Base-by-base conservation (phyloP, 2,797 vertebrate genomes). In the Lagocephalus sceleratus region DNA sequence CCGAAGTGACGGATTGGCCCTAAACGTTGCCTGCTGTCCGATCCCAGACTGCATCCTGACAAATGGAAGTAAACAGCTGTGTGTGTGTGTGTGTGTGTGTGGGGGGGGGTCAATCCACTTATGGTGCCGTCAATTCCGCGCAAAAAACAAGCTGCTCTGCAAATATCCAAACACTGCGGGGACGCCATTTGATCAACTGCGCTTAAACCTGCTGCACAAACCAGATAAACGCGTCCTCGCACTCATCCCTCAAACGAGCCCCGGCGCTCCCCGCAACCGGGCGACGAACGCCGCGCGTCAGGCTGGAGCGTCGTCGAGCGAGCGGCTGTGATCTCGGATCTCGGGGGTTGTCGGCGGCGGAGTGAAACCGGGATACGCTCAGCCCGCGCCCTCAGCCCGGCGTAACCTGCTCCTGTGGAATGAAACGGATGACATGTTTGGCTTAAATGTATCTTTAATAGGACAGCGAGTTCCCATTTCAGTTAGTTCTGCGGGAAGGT, bases 361-460 rank as follows among this genome's bases (percentile, higher is more conserved):
- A 72, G 58, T 66, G 43, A 43, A 21, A 51, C 50, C 49, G 35
- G 50, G 64, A 45, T 38, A 68, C 43, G 9, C 1, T 10, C 47
- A 50, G 66, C 64, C 55, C 45, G 51, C 44, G 19, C 66, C 73
- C 52, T 23, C 59, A 65, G n/a, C 58, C 46, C 40, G 60, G 67
- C 61, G 61, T 54, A 61, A 56, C 64, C 51, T 52, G 70, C 71
- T 66, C 48, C 48, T n/a, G 53, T 76, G 58, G 64, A 84, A 68
- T 71, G 68, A 81, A 84, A 81, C 42, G 62, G 75, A 83, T 84
- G 81, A 79, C 76, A 83, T 78, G 78, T 87, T 84, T 76, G 76
- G 53, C 66, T 82, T 79, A 75, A 85, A 85, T 85, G 68, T 57
- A 71, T 77, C 79, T 86, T 86, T 86, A 80, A 84, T 83, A 71